phyloP scores from a whole-genome alignment of 2,888 invertebrate species.

The Volucella zonaria region DNA sequence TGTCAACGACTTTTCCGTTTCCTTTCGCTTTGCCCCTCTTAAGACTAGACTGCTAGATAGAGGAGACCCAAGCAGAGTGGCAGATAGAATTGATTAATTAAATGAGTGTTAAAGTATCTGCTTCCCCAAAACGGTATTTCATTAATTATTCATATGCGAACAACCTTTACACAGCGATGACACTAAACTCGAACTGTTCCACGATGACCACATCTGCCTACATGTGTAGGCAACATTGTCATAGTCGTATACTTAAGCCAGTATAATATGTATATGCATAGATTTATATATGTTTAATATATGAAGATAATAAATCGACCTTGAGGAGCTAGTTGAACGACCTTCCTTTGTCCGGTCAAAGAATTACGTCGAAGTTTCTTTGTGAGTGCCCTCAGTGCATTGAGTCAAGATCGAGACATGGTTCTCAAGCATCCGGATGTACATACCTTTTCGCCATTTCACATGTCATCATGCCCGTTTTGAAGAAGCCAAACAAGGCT shows the following conservation, averaged over 20 bases:
- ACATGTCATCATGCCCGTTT: conserved; percentile 26
- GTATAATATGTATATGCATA: background rate
- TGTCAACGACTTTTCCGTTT: conserved; percentile 46
- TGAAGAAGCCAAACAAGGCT: conserved; percentile 4
- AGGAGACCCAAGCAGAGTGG: too few relatives aligned
- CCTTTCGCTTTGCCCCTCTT: background rate
- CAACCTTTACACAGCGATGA: conserved; percentile 7
- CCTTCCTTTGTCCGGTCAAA: conserved; percentile 62
- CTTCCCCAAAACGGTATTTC: conserved; percentile 49
- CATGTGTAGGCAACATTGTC: conserved; percentile 6
- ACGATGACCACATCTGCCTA: conserved; percentile 14
- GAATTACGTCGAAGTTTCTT: conserved; percentile 22
- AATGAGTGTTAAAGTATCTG: conserved; percentile 8
- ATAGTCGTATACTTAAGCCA: conserved; percentile 9
- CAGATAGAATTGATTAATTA: background rate
- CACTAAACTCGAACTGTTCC: conserved; percentile 1
- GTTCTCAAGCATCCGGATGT: conserved; percentile 36
- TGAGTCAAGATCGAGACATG: background rate
- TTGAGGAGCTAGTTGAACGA: conserved; percentile 67
- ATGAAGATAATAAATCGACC: conserved; percentile 35
- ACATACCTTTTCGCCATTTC: background rate
- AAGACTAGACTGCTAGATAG: background rate
- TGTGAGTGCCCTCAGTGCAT: conserved; percentile 17
- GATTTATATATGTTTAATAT: background rate
- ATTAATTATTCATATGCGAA: conserved; percentile 52